phyloP scores from a whole-genome alignment of 2,888 invertebrate species.

The Cremastinae sp. region DNA sequence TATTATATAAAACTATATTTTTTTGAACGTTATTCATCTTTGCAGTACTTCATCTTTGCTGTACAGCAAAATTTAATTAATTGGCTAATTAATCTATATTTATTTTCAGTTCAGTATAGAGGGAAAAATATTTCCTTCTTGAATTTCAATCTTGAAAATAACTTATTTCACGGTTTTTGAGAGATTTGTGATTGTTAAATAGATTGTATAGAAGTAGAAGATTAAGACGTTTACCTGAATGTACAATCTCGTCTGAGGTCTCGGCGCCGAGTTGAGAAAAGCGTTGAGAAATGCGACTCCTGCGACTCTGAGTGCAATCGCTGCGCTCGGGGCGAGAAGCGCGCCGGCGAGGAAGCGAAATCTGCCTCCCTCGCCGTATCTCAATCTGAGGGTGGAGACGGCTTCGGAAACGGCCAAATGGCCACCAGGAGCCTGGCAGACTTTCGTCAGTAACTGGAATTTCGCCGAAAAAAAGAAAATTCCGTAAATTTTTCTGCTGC shows the following conservation, averaged over 20 bases:
- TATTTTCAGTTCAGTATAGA: too few species aligned
- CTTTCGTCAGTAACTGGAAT: conserved; percentile 89
- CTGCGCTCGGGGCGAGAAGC: conserved; percentile 89
- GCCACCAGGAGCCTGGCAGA: conserved; percentile 89
- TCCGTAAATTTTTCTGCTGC: too few species aligned
- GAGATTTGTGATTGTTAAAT: not conserved
- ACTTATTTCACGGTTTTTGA: not conserved
- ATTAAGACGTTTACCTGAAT: conserved; percentile 84
- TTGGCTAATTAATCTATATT: too few species aligned
- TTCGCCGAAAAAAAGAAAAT: conserved; percentile 10
- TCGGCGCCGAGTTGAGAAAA: conserved; percentile 88
- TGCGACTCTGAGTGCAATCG: conserved; percentile 85
- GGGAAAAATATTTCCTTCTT: too few species aligned
- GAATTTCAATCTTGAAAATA: too few species aligned
- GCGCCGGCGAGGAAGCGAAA: conserved; percentile 95
- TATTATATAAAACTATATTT: too few species aligned
- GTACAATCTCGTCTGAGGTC: conserved; percentile 89
- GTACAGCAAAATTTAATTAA: too few species aligned
- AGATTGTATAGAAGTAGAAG: not conserved
- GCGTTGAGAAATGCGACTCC: conserved; percentile 93
- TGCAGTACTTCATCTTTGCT: too few species aligned
- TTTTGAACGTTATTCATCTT: too few species aligned
- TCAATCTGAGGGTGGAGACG: conserved; percentile 91
- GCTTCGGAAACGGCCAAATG: conserved; percentile 95
- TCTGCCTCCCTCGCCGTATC: conserved; percentile 95